A percentile compares a stretch with the other conserved stretches of the same genome.
Evolutionary conservation across 2,113 vertebrate genomes (phyloP).

Genomic region (Scatophagus argus): DNA sequence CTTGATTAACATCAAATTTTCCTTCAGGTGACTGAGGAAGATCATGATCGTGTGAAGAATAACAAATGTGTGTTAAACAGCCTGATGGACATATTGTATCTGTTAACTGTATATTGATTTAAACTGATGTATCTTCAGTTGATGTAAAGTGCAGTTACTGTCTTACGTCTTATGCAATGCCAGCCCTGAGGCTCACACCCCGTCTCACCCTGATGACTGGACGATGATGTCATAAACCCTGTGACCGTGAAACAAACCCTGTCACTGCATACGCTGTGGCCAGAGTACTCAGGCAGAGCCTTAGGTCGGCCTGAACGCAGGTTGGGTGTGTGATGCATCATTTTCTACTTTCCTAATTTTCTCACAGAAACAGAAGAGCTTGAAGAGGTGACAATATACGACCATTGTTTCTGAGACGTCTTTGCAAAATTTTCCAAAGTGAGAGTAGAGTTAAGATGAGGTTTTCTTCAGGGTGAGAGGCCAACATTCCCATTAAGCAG

Average conservation of each 20-base stretch:
- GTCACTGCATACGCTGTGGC: constrained; percentile 4
- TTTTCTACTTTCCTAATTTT: constrained; percentile 3
- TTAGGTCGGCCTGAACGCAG: constrained; percentile 9
- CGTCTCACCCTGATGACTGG: constrained; percentile 25
- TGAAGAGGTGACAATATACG: neutral
- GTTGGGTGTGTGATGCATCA: constrained; percentile 48
- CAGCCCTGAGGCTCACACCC: neutral
- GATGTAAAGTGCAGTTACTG: neutral
- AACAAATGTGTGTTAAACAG: neutral
- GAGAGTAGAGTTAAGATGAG: neutral
- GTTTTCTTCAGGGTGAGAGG: constrained; percentile 29
- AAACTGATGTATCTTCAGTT: neutral
- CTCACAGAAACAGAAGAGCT: constrained; percentile 1
- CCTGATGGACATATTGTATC: neutral
- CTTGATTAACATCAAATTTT: neutral
- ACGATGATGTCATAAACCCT: constrained; percentile 42
- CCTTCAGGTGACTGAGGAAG: neutral
- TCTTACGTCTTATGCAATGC: constrained; percentile 29
- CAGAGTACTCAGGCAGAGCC: constrained; percentile 8
- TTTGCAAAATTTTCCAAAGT: constrained; percentile 23
- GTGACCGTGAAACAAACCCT: constrained; percentile 47
- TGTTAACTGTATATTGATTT: neutral
- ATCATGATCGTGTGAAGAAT: neutral
- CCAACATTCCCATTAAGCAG: constrained; percentile 12
- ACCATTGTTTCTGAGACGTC: neutral